Conservation (phyloP, 2,888 invertebrate genomes). For the Tetheella fluctuosa region DNA sequence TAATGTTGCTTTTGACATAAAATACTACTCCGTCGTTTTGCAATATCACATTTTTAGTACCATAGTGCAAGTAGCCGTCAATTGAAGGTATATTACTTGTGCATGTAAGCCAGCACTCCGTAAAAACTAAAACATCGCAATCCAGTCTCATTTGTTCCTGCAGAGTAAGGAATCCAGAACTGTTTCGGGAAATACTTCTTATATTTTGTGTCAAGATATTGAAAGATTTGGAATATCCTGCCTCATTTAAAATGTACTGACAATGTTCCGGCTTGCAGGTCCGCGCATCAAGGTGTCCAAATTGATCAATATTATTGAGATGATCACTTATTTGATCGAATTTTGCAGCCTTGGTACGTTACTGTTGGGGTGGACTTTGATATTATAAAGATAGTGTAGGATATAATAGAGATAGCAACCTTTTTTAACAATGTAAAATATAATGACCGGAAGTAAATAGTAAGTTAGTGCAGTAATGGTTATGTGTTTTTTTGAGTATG, state of each 20-base stretch:
- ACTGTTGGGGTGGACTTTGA: neutral
- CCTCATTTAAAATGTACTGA: neutral
- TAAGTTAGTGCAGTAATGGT: neutral
- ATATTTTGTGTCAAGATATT: neutral
- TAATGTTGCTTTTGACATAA: neutral
- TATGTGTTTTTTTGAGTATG: neutral
- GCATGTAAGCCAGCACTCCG: neutral
- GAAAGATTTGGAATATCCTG: neutral
- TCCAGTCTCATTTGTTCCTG: neutral
- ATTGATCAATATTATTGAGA: neutral
- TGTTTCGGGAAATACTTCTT: neutral
- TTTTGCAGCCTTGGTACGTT: neutral
- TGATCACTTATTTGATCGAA: neutral
- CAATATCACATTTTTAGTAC: no score
- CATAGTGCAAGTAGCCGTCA: neutral
- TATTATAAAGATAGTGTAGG: neutral
- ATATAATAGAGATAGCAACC: neutral
- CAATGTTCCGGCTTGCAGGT: neutral
- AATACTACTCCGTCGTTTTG: neutral
- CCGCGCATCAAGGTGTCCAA: neutral
- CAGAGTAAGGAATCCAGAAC: neutral
- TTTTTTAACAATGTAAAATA: neutral
- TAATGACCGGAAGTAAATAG: neutral
- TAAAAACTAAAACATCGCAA: neutral
- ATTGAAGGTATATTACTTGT: constrained; percentile 1